Conservation (phyloP, 2,113 vertebrate species). For the Canis aureus region DNA sequence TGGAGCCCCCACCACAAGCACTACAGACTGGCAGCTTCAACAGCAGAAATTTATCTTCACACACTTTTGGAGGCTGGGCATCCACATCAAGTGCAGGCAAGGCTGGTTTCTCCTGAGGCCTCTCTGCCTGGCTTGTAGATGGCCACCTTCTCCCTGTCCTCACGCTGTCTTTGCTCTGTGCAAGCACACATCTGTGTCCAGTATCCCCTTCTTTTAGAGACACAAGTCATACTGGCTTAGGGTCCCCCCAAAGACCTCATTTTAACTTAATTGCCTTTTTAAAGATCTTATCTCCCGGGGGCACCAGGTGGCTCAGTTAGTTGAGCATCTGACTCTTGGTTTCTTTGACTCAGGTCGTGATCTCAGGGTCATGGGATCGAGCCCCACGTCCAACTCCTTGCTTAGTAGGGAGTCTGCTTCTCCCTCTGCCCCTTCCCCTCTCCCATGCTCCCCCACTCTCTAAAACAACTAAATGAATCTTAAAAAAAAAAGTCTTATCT, state of each 20-base stretch:
- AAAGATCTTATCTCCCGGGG: neutral
- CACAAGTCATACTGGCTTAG: neutral
- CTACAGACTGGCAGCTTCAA: neutral
- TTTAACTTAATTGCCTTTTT: neutral
- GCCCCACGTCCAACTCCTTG: neutral
- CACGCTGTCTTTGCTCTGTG: neutral
- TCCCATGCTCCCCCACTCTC: too few relatives aligned
- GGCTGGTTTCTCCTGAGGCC: neutral
- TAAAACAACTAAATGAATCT: neutral
- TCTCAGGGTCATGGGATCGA: neutral
- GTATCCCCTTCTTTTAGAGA: neutral
- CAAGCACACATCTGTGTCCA: neutral
- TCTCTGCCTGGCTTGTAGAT: neutral
- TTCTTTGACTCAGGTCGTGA: neutral
- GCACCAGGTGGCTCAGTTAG: neutral
- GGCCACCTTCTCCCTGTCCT: neutral
- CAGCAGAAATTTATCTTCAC: neutral
- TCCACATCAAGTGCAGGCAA: neutral
- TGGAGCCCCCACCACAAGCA: neutral
- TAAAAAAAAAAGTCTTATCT: neutral
- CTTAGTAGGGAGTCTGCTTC: neutral
- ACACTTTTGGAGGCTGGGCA: neutral
- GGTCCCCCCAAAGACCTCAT: neutral
- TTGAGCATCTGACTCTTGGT: neutral
- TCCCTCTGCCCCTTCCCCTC: neutral